phyloP scores from a whole-genome alignment of 2,888 invertebrate genomes.

The Apodemia mormo region DNA sequence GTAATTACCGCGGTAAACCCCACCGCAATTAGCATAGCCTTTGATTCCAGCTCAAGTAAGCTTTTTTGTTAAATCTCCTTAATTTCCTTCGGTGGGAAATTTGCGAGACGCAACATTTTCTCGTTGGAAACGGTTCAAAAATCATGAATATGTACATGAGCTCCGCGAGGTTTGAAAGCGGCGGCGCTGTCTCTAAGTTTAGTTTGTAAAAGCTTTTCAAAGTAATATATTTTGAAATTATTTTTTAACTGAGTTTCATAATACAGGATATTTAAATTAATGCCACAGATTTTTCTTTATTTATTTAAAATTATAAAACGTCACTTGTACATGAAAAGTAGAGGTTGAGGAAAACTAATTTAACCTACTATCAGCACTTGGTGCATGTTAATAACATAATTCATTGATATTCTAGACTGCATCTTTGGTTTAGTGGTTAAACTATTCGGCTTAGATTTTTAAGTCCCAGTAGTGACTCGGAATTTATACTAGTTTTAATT shows the following conservation, averaged over 20 bases:
- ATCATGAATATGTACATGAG: conserved; percentile 42
- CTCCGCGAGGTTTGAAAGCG: conserved; percentile 29
- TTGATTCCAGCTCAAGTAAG: conserved; percentile 57
- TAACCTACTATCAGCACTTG: no score
- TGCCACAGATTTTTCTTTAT: background rate
- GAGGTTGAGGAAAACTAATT: no score
- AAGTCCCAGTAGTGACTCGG: no score
- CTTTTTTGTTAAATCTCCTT: conserved; percentile 66
- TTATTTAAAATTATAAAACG: background rate
- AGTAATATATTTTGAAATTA: conserved; percentile 13
- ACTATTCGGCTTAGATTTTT: no score
- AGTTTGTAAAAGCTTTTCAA: conserved; percentile 21
- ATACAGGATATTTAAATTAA: background rate
- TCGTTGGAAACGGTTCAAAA: conserved; percentile 35
- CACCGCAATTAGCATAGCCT: conserved; percentile 60
- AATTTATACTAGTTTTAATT: no score
- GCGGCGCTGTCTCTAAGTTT: conserved; percentile 18
- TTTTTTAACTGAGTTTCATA: background rate
- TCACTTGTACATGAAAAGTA: no score
- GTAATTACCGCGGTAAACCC: conserved; percentile 55
- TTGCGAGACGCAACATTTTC: conserved; percentile 36
- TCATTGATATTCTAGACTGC: no score
- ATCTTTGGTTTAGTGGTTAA: no score
- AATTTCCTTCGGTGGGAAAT: conserved; percentile 48
- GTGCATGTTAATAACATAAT: no score